phyloP scores from a whole-genome alignment of 2,888 invertebrate species.

The Idaea aversata region DNA sequence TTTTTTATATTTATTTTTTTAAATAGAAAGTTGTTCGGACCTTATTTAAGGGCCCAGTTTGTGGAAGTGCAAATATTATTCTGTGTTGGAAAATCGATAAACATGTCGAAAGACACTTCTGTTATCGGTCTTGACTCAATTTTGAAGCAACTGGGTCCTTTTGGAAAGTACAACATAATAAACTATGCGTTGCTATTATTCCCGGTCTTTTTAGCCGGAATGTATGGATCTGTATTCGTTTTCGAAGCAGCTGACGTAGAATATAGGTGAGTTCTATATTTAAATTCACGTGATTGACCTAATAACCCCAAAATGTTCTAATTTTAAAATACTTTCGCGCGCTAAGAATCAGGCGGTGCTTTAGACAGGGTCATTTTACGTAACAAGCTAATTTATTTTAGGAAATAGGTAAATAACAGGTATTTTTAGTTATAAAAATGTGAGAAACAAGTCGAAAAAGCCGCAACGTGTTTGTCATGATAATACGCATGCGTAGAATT shows the following conservation, averaged over 20 bases:
- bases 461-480: not conserved
- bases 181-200: conserved; percentile 67
- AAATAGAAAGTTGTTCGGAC: not conserved
- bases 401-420: not conserved
- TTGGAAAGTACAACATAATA: conserved; percentile 65
- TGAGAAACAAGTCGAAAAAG: not conserved
- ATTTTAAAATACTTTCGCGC: not conserved
- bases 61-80: not conserved
- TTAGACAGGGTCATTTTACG: conserved; percentile 9
- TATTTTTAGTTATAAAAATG: not conserved
- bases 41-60: not conserved
- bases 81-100: conserved; percentile 12
- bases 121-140: conserved; percentile 57
- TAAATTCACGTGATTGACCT: not conserved
- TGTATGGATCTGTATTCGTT: conserved; percentile 67
- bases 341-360: conserved; percentile 5
- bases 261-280: conserved; percentile 54
- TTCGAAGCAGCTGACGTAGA: conserved; percentile 66
- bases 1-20: conserved; percentile 16
- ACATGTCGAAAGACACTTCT: conserved; percentile 48
- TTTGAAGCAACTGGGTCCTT: conserved; percentile 60
- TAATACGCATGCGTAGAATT: conserved; percentile 42
- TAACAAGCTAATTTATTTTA: not conserved
- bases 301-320: conserved; percentile 1
- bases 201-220: conserved; percentile 69